These are phyloP conservation scores for Pseudopleuronectes americanus DNA, from an alignment of 2,797 vertebrate genomes.

Conservation along the genomic window DNA sequence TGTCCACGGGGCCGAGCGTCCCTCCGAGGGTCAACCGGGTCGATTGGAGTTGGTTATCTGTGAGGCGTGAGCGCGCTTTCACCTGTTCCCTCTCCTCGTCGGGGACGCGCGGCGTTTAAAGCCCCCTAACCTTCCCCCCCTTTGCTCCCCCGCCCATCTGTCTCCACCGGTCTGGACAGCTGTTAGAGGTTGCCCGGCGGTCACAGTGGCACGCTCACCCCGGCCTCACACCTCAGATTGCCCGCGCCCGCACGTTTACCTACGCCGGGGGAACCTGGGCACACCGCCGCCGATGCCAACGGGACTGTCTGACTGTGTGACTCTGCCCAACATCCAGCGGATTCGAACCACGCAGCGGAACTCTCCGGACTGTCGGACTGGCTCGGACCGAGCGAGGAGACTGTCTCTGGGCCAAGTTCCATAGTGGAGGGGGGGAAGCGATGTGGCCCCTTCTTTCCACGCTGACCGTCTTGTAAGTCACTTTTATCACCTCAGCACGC, in stretches of 20 bases:
- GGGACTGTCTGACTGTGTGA: slow-evolving; percentile 81
- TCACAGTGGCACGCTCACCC: slow-evolving; percentile 78
- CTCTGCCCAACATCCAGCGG: slow-evolving; percentile 73
- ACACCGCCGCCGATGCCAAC: slow-evolving; percentile 80
- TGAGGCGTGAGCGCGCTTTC: slow-evolving; percentile 79
- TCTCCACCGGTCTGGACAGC: slow-evolving; percentile 74
- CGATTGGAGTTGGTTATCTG: slow-evolving; percentile 57
- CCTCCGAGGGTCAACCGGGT: slow-evolving; percentile 60
- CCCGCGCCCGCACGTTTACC: slow-evolving; percentile 54
- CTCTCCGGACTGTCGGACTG: slow-evolving; percentile 80
- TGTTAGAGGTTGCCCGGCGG: slow-evolving; percentile 80
- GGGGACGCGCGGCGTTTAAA: slow-evolving; percentile 74
- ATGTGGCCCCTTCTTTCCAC: slow-evolving; percentile 88
- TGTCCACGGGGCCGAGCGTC: slow-evolving; percentile 46
- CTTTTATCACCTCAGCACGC: slow-evolving; percentile 48
- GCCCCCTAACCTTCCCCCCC: slow-evolving; percentile 59
- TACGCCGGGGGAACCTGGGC: slow-evolving; percentile 75
- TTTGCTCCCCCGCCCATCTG: slow-evolving; percentile 67
- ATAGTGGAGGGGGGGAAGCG: slow-evolving; percentile 85
- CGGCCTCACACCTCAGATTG: slow-evolving; percentile 54
- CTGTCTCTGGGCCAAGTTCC: slow-evolving; percentile 81
- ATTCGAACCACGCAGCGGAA: slow-evolving; percentile 75
- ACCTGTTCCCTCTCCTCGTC: slow-evolving; percentile 80
- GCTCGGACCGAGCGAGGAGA: slow-evolving; percentile 80
- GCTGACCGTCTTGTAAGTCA: slow-evolving; percentile 88